Conservation (phyloP, 2,113 vertebrate genomes). For the Butorides virescens region DNA sequence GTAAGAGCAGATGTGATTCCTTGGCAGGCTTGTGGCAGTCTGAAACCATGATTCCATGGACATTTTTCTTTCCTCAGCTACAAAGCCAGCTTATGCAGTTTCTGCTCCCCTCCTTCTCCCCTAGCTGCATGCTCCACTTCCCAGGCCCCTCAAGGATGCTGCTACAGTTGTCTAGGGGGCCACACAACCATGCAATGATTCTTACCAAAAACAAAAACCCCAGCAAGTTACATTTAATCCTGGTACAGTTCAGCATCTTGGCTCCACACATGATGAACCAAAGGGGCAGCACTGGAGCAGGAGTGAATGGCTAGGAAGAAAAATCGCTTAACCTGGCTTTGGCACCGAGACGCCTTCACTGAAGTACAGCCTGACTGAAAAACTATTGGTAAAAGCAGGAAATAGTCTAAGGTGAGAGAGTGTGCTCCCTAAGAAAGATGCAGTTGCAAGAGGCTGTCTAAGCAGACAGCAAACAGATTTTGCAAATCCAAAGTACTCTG, state of each 20-base stretch:
- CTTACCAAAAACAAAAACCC: not conserved
- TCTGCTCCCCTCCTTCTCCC: not conserved
- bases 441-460: not conserved
- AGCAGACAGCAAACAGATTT: not conserved
- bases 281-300: not conserved
- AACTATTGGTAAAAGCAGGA: not conserved
- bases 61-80: not conserved
- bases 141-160: not conserved
- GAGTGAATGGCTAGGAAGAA: not conserved
- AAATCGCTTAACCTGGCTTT: not conserved
- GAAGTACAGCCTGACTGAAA: not conserved
- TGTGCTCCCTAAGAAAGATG: not conserved
- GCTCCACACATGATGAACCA: not conserved
- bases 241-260: not conserved
- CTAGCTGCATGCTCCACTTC: not conserved
- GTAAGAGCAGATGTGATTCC: slow-evolving; percentile 44
- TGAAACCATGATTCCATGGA: not conserved
- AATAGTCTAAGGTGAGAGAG: not conserved
- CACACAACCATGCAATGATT: not conserved
- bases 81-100: not conserved
- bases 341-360: not conserved
- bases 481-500: not conserved
- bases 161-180: not conserved
- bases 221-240: not conserved
- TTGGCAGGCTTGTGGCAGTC: slow-evolving; percentile 9